phyloP scores from a whole-genome alignment of 2,113 vertebrate genomes.

The Halichoeres trimaculatus region DNA sequence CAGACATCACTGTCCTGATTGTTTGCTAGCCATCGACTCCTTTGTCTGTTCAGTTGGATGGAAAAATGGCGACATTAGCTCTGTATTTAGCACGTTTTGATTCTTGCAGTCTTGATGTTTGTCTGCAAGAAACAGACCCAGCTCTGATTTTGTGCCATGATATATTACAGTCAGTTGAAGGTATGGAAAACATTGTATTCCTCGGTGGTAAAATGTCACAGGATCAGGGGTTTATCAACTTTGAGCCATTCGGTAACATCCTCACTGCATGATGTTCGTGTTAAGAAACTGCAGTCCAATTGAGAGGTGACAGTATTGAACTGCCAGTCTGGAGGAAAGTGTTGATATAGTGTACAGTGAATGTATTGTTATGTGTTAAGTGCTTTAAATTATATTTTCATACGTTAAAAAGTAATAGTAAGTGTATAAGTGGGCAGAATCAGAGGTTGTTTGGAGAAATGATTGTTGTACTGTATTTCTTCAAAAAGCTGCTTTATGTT shows the following conservation, averaged over 20 bases:
- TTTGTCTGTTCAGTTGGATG: slow-evolving; percentile 2
- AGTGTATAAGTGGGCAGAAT: slow-evolving; percentile 83
- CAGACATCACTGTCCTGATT: slow-evolving; percentile 14
- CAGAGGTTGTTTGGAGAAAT: slow-evolving; percentile 86
- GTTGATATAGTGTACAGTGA: slow-evolving; percentile 96
- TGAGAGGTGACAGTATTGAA: slow-evolving; percentile 92
- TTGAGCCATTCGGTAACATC: slow-evolving; percentile 78
- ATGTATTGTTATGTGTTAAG: slow-evolving; percentile 94
- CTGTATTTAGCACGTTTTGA: slow-evolving; percentile 20
- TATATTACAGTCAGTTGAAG: slow-evolving; percentile 1
- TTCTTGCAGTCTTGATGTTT: slow-evolving; percentile 14
- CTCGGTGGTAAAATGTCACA: slow-evolving; percentile 17
- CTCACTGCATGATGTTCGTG: slow-evolving; percentile 87
- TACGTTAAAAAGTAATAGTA: slow-evolving; percentile 81
- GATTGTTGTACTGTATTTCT: slow-evolving; percentile 89
- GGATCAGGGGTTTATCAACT: slow-evolving; percentile 78
- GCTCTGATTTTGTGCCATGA: slow-evolving; percentile 59
- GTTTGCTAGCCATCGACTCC: slow-evolving; percentile 20
- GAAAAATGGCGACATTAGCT: neutral
- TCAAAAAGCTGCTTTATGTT: slow-evolving; percentile 94
- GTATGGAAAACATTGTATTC: neutral
- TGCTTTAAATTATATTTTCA: slow-evolving; percentile 99
- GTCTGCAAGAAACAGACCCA: slow-evolving; percentile 7
- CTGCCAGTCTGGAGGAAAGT: slow-evolving; percentile 91
- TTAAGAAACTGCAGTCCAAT: slow-evolving; percentile 83